Evolutionary conservation across 1,140 invertebrate species (phyloP).

Genomic region (Akabosia matsudoensis): DNA sequence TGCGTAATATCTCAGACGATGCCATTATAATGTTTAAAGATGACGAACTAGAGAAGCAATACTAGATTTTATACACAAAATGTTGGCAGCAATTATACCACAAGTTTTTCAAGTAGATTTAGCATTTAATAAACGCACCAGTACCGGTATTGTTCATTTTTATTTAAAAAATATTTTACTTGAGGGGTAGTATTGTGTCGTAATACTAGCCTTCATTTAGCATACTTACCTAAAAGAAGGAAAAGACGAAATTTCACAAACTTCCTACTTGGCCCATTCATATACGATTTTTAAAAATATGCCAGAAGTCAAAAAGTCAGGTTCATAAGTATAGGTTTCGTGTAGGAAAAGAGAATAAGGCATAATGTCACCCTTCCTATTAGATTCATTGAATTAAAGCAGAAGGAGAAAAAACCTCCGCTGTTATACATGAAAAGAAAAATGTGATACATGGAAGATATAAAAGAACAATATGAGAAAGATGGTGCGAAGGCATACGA

Average conservation of each 20-base stretch:
- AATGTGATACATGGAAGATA: background rate
- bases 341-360: background rate
- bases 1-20: too few species aligned
- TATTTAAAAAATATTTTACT: too few species aligned
- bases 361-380: slow-evolving; percentile 3
- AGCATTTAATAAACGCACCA: too few species aligned
- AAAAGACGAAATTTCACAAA: background rate
- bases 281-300: background rate
- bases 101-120: too few species aligned
- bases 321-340: slow-evolving; percentile 8
- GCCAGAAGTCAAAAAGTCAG: slow-evolving; percentile 8
- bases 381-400: slow-evolving; percentile 13
- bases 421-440: background rate
- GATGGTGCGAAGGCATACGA: background rate
- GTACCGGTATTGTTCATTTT: too few species aligned
- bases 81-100: too few species aligned
- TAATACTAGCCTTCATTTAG: too few species aligned
- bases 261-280: background rate
- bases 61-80: too few species aligned
- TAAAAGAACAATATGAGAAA: background rate
- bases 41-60: too few species aligned
- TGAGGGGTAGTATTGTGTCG: too few species aligned
- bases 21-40: too few species aligned
- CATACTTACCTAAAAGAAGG: too few species aligned
- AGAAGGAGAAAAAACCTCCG: slow-evolving; percentile 11